These are phyloP conservation scores for Psephotus haematonotus DNA, from an alignment of 2,113 vertebrate species.

Conservation along the genomic window DNA sequence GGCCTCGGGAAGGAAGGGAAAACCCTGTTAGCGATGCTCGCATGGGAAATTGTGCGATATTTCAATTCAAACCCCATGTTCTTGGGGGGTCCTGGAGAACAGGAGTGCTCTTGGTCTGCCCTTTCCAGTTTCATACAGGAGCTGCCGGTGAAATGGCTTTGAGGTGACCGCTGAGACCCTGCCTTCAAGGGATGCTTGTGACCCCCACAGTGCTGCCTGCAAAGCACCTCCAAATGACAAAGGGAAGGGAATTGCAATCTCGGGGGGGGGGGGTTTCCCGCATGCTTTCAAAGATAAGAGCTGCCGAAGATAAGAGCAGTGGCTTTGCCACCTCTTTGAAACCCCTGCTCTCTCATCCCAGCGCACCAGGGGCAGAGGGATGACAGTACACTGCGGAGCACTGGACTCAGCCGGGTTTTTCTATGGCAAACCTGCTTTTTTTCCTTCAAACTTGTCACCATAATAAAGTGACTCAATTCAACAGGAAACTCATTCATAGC, in stretches of 20 bases:
- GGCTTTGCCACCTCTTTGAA: background rate
- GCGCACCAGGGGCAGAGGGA: background rate
- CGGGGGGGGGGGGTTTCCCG: background rate
- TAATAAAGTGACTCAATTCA: background rate
- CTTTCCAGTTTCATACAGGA: background rate
- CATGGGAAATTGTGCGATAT: background rate
- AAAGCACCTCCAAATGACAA: background rate
- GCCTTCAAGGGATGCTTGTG: background rate
- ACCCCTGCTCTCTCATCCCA: background rate
- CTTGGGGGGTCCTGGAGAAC: background rate
- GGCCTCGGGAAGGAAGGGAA: background rate
- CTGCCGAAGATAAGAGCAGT: background rate
- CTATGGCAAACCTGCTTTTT: background rate
- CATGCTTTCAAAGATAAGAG: background rate
- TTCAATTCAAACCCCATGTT: background rate
- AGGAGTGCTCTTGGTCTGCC: background rate
- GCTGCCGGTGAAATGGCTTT: background rate
- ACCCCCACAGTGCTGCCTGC: background rate
- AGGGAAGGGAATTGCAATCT: background rate
- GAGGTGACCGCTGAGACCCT: background rate
- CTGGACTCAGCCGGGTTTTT: background rate
- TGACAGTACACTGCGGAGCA: background rate
- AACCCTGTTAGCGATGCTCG: background rate
- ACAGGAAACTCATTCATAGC: background rate
- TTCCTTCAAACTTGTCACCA: background rate